phyloP scores from a whole-genome alignment of 2,888 invertebrate species.

The Drosophila parthenogenetica region DNA sequence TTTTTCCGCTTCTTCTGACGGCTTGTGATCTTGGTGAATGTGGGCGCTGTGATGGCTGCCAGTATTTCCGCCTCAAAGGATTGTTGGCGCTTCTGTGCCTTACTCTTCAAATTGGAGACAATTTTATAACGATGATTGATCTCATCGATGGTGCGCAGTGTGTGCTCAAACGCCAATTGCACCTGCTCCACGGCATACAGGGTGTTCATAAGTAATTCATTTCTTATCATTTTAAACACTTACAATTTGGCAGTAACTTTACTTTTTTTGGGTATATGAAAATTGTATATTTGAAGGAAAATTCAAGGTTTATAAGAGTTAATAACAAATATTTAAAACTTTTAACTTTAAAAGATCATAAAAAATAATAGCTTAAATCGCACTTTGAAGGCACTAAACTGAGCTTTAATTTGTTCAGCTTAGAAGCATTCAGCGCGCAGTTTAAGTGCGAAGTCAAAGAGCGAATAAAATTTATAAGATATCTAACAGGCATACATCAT shows the following conservation, averaged over 20 bases:
- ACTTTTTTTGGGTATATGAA: not conserved
- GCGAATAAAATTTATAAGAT: slow-evolving; percentile 79
- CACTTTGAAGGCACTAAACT: not conserved
- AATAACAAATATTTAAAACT: too few species aligned
- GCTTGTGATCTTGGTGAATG: slow-evolving; percentile 10
- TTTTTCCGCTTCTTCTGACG: slow-evolving; percentile 14
- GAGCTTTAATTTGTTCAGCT: too few species aligned
- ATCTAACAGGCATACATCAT: slow-evolving; percentile 78
- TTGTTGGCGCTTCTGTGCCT: slow-evolving; percentile 10
- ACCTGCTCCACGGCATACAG: slow-evolving; percentile 55
- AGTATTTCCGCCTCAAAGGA: slow-evolving; percentile 60
- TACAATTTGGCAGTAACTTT: slow-evolving; percentile 37
- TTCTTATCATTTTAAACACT: slow-evolving; percentile 41
- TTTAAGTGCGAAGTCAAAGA: slow-evolving; percentile 17
- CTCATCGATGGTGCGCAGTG: slow-evolving; percentile 39
- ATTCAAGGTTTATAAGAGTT: not conserved
- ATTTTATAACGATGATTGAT: slow-evolving; percentile 50
- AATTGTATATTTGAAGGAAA: slow-evolving; percentile 16
- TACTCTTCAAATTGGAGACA: slow-evolving; percentile 25
- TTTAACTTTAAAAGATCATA: too few species aligned
- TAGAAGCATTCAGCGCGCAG: not conserved
- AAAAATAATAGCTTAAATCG: too few species aligned
- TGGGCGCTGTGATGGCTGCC: slow-evolving; percentile 52
- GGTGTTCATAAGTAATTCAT: slow-evolving; percentile 47
- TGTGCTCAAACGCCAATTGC: slow-evolving; percentile 48